Conservation (phyloP, 2,888 invertebrate species). For the Acrocera orbiculus region DNA sequence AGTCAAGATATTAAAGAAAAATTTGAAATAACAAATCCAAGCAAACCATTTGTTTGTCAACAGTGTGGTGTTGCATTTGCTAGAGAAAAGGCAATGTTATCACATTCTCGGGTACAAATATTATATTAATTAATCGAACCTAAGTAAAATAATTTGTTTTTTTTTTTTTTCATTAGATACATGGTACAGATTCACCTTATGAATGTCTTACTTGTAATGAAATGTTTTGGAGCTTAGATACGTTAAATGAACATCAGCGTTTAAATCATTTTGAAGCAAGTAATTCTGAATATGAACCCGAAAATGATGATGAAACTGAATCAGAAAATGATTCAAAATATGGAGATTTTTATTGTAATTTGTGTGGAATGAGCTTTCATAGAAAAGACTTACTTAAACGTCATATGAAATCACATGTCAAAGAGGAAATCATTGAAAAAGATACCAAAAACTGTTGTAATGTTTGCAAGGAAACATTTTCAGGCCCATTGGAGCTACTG, state of each 20-base stretch:
- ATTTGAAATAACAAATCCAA: constrained; percentile 47
- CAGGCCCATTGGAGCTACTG: constrained; percentile 55
- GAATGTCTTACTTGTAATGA: constrained; percentile 67
- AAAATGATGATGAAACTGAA: constrained; percentile 31
- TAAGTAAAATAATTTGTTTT: neutral
- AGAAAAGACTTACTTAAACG: constrained; percentile 54
- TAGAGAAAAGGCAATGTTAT: constrained; percentile 61
- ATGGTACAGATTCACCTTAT: constrained; percentile 62
- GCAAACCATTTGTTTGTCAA: constrained; percentile 65
- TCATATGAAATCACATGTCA: constrained; percentile 39
- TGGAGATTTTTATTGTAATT: constrained; percentile 45
- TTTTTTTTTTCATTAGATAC: constrained; percentile 33
- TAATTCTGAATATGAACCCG: constrained; percentile 30
- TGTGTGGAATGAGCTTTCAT: constrained; percentile 64
- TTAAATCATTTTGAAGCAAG: constrained; percentile 38
- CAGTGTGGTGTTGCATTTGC: constrained; percentile 61
- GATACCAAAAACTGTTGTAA: constrained; percentile 47
- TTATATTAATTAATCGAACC: constrained; percentile 1
- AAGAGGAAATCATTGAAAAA: constrained; percentile 9
- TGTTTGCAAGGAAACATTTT: constrained; percentile 62
- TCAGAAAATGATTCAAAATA: constrained; percentile 41
- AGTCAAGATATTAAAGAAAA: constrained; percentile 9
- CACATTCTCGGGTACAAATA: constrained; percentile 43
- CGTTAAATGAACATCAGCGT: constrained; percentile 42
- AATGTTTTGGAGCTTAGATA: constrained; percentile 54